phyloP scores from a whole-genome alignment of 2,797 vertebrate genomes.

The Enteromius trimaculatus region DNA sequence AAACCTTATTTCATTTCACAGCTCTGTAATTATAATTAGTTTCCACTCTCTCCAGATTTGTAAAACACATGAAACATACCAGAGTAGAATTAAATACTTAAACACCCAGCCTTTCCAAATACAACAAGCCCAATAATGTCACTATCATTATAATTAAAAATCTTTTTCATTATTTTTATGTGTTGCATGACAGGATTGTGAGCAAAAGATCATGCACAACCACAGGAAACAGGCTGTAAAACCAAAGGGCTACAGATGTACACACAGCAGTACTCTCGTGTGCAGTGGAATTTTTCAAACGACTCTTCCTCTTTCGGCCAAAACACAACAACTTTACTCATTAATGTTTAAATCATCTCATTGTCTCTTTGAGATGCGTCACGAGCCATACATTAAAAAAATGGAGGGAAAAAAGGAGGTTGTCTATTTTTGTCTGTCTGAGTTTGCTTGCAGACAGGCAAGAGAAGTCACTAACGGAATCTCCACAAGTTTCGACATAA shows the following conservation, averaged over 20 bases:
- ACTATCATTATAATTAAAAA: too few relatives aligned
- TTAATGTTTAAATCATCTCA: constrained; percentile 46
- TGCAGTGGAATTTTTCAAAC: not conserved
- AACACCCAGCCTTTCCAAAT: not conserved
- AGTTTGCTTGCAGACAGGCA: constrained; percentile 25
- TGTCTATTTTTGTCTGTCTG: constrained; percentile 39
- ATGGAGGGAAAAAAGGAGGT: not conserved
- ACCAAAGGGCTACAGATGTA: not conserved
- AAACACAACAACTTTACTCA: constrained; percentile 37
- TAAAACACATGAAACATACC: constrained; percentile 18
- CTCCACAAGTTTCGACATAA: constrained; percentile 11
- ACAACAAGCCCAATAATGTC: not conserved
- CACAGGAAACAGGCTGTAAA: not conserved
- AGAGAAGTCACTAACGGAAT: constrained; percentile 23
- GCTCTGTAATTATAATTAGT: constrained; percentile 11
- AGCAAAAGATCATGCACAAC: not conserved
- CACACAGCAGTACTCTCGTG: not conserved
- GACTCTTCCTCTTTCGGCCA: constrained; percentile 27
- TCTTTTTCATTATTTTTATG: too few relatives aligned
- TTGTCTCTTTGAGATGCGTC: constrained; percentile 23
- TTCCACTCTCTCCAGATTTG: constrained; percentile 12
- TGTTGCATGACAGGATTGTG: not conserved
- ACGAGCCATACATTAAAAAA: constrained; percentile 37
- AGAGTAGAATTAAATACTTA: constrained; percentile 16
- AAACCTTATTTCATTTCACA: not conserved